Conservation (phyloP, 1,140 invertebrate species). For the Bombyx mandarina region DNA sequence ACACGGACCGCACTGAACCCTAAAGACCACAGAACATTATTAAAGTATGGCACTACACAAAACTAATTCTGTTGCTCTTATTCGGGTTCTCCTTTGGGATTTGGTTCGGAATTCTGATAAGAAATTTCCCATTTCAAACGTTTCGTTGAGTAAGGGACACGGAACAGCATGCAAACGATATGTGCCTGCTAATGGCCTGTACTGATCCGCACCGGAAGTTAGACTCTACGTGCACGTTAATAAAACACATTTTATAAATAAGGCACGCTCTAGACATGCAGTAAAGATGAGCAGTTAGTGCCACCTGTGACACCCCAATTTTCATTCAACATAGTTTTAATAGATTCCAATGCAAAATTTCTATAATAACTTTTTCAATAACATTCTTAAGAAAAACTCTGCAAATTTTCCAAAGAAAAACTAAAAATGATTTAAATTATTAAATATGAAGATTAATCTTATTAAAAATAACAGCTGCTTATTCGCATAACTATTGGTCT, state of each 20-base stretch:
- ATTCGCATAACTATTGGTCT: no score
- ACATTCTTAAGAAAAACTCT: no score
- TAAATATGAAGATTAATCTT: no score
- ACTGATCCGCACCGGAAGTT: constrained; percentile 28
- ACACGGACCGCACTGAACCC: constrained; percentile 40
- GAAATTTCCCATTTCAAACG: constrained; percentile 20
- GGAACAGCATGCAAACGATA: constrained; percentile 21
- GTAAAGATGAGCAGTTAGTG: constrained; percentile 40
- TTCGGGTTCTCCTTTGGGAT: constrained; percentile 37
- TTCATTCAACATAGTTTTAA: constrained; percentile 48
- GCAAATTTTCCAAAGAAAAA: no score
- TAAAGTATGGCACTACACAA: constrained; percentile 55
- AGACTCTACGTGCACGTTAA: constrained; percentile 32
- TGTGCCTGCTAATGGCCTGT: constrained; percentile 28
- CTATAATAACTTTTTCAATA: no score
- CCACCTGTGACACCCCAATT: constrained; percentile 57
- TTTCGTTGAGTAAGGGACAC: constrained; percentile 17
- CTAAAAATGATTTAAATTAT: no score
- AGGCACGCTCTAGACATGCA: constrained; percentile 36
- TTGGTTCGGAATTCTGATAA: constrained; percentile 26
- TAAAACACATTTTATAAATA: constrained; percentile 62
- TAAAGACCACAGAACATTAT: constrained; percentile 56
- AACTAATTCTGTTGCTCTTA: constrained; percentile 53
- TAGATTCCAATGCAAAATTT: constrained; percentile 30
- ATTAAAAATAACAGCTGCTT: no score